Percentiles rank a stretch among this genome's conserved stretches.
These are phyloP conservation scores for Syritta pipiens DNA, from an alignment of 2,888 invertebrate genomes.

Conservation along the genomic window DNA sequence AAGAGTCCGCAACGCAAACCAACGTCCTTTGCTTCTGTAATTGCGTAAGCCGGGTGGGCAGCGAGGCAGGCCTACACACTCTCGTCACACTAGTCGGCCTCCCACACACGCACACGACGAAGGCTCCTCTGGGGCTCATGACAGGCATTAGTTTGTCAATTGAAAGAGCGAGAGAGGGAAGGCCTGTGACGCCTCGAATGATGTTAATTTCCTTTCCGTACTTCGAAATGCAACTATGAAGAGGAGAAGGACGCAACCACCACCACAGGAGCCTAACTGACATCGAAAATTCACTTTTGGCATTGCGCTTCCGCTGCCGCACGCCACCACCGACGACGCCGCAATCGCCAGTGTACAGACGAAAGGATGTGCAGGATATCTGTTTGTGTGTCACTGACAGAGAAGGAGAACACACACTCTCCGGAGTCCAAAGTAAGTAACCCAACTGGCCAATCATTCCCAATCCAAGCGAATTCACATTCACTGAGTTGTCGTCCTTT, in stretches of 20 bases:
- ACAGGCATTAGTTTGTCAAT: slow-evolving; percentile 30
- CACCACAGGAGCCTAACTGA: slow-evolving; percentile 57
- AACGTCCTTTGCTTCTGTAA: slow-evolving; percentile 40
- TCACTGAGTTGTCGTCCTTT: slow-evolving; percentile 51
- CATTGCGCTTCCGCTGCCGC: slow-evolving; percentile 45
- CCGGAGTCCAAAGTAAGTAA: slow-evolving; percentile 47
- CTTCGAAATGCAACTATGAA: background rate
- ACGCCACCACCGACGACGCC: slow-evolving; percentile 52
- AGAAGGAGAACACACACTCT: background rate
- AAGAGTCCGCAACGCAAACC: slow-evolving; percentile 31
- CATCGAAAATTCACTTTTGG: slow-evolving; percentile 64
- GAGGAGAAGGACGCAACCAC: background rate
- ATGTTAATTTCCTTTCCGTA: slow-evolving; percentile 59
- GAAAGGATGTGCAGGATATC: background rate
- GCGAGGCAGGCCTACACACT: slow-evolving; percentile 5
- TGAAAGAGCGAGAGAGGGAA: background rate
- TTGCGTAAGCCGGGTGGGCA: slow-evolving; percentile 31
- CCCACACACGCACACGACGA: background rate
- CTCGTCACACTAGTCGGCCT: background rate
- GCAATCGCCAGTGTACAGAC: background rate
- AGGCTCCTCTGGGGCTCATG: slow-evolving; percentile 13
- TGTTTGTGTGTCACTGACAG: background rate
- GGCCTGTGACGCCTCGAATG: slow-evolving; percentile 37
- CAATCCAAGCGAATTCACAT: slow-evolving; percentile 61
- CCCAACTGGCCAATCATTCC: slow-evolving; percentile 64